These are phyloP conservation scores for Heliconius hermathena DNA, from an alignment of 1,140 invertebrate species.

Conservation along the genomic window DNA sequence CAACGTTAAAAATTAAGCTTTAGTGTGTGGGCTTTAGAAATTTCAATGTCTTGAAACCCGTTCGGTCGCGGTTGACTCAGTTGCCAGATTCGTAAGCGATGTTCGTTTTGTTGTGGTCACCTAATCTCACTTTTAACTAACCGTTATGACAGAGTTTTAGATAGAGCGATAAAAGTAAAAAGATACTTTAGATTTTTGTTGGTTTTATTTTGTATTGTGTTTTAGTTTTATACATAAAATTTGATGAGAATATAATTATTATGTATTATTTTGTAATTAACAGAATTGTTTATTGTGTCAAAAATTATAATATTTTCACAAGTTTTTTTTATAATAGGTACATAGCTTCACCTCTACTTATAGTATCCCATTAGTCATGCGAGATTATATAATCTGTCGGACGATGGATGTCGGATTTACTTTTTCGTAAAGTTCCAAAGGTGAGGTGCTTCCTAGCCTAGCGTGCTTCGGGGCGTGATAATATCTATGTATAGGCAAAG, in stretches of 20 bases:
- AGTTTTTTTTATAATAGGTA: not conserved
- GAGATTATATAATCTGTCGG: slow-evolving; percentile 49
- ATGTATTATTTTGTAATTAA: not conserved
- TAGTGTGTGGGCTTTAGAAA: slow-evolving; percentile 37
- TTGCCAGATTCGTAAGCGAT: slow-evolving; percentile 45
- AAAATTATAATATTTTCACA: not conserved
- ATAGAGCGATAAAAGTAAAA: slow-evolving; percentile 65
- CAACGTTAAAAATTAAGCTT: slow-evolving; percentile 36
- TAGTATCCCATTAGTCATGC: slow-evolving; percentile 41
- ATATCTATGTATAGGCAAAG: slow-evolving; percentile 62
- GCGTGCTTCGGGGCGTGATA: slow-evolving; percentile 51
- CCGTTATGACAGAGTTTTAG: slow-evolving; percentile 78
- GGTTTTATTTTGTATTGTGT: not conserved
- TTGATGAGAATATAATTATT: not conserved
- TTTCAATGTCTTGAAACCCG: slow-evolving; percentile 18
- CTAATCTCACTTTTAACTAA: slow-evolving; percentile 78
- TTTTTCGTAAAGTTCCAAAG: slow-evolving; percentile 46
- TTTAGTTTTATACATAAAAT: not conserved
- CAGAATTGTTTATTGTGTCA: not conserved
- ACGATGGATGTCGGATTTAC: slow-evolving; percentile 59
- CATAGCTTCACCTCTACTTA: not conserved
- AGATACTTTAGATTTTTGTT: slow-evolving; percentile 42
- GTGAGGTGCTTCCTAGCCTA: slow-evolving; percentile 55
- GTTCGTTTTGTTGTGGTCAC: slow-evolving; percentile 75
- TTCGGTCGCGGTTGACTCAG: slow-evolving; percentile 23